These are phyloP conservation scores for Pectinophora gossypiella DNA, from an alignment of 1,140 invertebrate genomes.

Conservation along the genomic window DNA sequence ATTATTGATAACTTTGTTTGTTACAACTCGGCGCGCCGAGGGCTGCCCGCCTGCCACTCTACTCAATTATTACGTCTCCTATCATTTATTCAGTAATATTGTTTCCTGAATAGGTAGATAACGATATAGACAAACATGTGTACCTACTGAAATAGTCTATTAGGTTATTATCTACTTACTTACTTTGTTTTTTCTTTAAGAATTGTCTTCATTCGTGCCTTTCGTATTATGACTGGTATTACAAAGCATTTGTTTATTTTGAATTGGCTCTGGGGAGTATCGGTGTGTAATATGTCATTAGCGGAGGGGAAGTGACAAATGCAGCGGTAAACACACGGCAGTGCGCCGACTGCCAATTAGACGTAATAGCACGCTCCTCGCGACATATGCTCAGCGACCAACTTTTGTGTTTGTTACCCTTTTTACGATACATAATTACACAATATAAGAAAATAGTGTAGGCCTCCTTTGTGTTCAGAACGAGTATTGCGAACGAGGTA, in stretches of 20 bases:
- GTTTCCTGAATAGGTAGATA: not conserved
- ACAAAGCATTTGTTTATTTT: constrained; percentile 42
- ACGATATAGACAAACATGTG: too few relatives aligned
- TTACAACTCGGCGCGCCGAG: constrained; percentile 2
- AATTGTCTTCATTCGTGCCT: too few relatives aligned
- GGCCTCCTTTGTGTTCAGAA: not conserved
- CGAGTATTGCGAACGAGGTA: not conserved
- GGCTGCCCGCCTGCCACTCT: not conserved
- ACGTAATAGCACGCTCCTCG: constrained; percentile 36
- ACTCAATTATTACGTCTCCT: not conserved
- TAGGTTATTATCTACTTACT: too few relatives aligned
- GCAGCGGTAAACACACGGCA: constrained; percentile 43
- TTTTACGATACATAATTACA: constrained; percentile 48
- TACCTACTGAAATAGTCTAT: too few relatives aligned
- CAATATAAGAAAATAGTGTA: constrained; percentile 6
- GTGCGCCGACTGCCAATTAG: constrained; percentile 55
- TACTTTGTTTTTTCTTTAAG: too few relatives aligned
- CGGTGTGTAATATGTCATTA: constrained; percentile 46
- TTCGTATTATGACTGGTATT: not conserved
- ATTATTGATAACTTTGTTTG: constrained; percentile 68
- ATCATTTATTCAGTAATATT: not conserved
- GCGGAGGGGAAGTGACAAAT: constrained; percentile 55
- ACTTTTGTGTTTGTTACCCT: constrained; percentile 40
- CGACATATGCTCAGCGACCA: constrained; percentile 49
- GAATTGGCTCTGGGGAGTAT: constrained; percentile 35